Evolutionary conservation across 2,113 vertebrate genomes (phyloP).

Genomic region (Leucoraja erinaceus): DNA sequence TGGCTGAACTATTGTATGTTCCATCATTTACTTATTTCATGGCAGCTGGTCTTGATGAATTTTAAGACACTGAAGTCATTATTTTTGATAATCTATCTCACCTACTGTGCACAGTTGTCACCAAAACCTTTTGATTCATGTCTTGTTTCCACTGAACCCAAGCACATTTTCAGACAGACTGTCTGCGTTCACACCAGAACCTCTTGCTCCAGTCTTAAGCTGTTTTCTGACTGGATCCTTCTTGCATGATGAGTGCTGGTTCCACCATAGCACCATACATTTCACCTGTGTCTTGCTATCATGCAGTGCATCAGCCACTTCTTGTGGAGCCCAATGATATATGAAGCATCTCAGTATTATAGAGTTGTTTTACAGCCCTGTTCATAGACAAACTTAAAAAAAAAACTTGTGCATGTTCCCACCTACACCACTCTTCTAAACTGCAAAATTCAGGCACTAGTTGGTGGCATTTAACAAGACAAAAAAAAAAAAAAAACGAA

Average conservation of each 20-base stretch:
- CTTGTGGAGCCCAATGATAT: background rate
- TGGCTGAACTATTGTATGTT: background rate
- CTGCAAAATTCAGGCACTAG: too few species aligned
- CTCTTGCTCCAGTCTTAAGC: background rate
- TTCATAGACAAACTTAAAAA: too few species aligned
- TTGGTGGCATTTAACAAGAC: too few species aligned
- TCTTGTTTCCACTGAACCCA: background rate
- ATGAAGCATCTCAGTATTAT: background rate
- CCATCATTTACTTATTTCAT: background rate
- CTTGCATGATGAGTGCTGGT: background rate
- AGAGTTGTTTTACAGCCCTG: too few species aligned
- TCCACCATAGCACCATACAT: background rate
- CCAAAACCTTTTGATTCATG: background rate
- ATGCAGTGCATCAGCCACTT: background rate
- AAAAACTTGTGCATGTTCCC: too few species aligned
- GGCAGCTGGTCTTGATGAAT: background rate
- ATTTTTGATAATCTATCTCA: background rate
- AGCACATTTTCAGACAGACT: background rate
- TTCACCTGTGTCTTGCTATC: background rate
- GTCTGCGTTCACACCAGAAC: background rate
- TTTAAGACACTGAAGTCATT: background rate
- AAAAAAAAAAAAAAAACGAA: too few species aligned
- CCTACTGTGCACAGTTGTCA: background rate
- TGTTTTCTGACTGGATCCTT: background rate
- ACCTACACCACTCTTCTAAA: too few species aligned